Evolutionary conservation across 2,113 vertebrate genomes (phyloP), one percentile per base, ranked within the genome.

Genomic region (Philantomba maxwellii): DNA sequence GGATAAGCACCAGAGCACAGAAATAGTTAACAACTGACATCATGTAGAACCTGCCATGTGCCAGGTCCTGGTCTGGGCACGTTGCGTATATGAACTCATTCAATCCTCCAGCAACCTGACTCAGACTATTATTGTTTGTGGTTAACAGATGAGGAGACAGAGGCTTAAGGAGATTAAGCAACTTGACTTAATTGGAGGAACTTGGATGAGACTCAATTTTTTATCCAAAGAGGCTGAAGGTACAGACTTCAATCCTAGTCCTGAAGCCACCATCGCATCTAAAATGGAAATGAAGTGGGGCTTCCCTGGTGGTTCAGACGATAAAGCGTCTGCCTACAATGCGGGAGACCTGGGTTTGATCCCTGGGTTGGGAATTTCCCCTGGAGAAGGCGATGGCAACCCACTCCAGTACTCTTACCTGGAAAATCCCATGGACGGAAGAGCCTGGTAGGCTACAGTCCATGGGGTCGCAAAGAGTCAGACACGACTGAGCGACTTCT

Each of bases 41-140:
- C 2, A 1, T 4, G 2, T 4, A 33, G 26, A 16, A 21, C 58
- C 60, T 16, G 55, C 39, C 17, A 0, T 1, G 4, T 0, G 9
- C 26, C 88, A 23, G 33, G 28, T 60, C 84, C 39, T 10, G 14
- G 5, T 45, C 43, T 45, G 11, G 33, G 64, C 60, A 23, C 1
- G 5, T 0, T 5, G 49, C 1, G 0, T 17, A 5, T 36, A 2
- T n/a, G 14, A 58, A 28, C 19, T 36, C 6, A 3, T n/a, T 43
- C 12, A 1, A 0, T 60, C 25, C 33, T 86, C 73, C 91, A 23
- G 14, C 47, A 43, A 33, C 43, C 49, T 26, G 87, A n/a, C 28
- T 73, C 87, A 28, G 33, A 17, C 36, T 21, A 1, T 33, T 28
- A 36, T 2, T 25, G 16, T 9, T 14, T 4, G 14, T 19, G 28